phyloP scores from a whole-genome alignment of 2,888 invertebrate genomes.

The Psylliodes chrysocephalus region DNA sequence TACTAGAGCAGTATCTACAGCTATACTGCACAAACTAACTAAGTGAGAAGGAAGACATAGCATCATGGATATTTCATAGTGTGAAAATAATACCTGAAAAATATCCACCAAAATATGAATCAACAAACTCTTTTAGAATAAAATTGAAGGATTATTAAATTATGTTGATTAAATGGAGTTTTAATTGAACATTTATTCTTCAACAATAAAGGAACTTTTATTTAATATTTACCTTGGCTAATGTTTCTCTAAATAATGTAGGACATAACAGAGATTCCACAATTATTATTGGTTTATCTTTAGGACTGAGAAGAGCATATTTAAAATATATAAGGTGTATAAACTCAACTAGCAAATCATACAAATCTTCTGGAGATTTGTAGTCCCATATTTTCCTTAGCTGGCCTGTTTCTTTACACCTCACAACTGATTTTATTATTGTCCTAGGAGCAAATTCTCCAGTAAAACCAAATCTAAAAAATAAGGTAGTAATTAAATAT shows the following conservation, averaged over 20 bases:
- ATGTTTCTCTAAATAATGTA: constrained; percentile 83
- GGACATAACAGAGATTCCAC: constrained; percentile 90
- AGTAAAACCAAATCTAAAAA: constrained; percentile 86
- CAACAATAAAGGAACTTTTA: too few relatives aligned
- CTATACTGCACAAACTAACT: constrained; percentile 84
- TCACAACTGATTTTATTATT: constrained; percentile 83
- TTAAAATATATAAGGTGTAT: constrained; percentile 89
- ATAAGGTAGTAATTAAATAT: not conserved
- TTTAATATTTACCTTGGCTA: constrained; percentile 74
- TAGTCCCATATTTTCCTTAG: constrained; percentile 75
- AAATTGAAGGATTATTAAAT: too few relatives aligned
- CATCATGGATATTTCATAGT: constrained; percentile 82
- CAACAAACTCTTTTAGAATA: too few relatives aligned
- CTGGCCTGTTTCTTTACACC: constrained; percentile 72
- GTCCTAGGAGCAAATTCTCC: constrained; percentile 89
- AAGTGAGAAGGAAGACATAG: constrained; percentile 84
- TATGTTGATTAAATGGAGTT: too few relatives aligned
- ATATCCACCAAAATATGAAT: too few relatives aligned
- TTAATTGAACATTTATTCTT: too few relatives aligned
- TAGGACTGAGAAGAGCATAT: constrained; percentile 91
- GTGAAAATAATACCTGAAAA: constrained; percentile 74
- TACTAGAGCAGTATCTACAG: constrained; percentile 83
- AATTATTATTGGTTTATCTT: constrained; percentile 90
- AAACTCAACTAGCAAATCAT: constrained; percentile 88
- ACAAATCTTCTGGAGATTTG: constrained; percentile 74